Evolutionary conservation across 1,140 invertebrate species (phyloP), one percentile per base, ranked within the genome.

Genomic region (Nasonia longicornis): DNA sequence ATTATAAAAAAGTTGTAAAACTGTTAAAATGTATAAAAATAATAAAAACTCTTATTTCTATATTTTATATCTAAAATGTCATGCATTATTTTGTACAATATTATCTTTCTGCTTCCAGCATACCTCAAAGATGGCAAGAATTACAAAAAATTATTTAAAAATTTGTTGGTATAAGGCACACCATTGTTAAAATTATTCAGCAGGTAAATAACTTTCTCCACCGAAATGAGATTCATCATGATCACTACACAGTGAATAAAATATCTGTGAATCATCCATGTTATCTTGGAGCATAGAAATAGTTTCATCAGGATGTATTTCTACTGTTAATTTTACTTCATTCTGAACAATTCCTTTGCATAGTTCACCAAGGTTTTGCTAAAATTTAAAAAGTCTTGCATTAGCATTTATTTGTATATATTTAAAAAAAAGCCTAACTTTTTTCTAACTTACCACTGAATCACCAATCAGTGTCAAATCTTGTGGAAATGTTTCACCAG

Each of bases 321-420:
- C 90, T 82, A 90, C 84, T 0, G 89, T 90, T 58, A 91, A 79
- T 81, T 88, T 89, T 48, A 91, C 85, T 78, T 90, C 89, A 29
- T 88, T 85, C 12, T 90, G 88, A 42, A 83, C 81, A 74, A 91
- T 87, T 29, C 86, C 87, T 42, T 85, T 86, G 79, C 90, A 91
- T 20, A 91, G 78, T 58, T 89, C 89, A 16, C 84, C 86, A 12
- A 91, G 84, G 80, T 90, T 89, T 87, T 89, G 87, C 89, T 90
- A 48, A 16, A 86, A 83, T 79, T 74, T 31, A 84, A 81, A 76
- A 42, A 81, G 42, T 20, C 0, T n/a, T 82, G 31, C 42, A 82
- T 79, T 63, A 69, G 52, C 67, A 29, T 12, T 31, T 12, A 29
- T 67, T 29, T 12, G 10, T 29, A 29, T 31, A 73, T 64, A 80